These are phyloP conservation scores for Acrocera orbiculus DNA, from an alignment of 2,888 invertebrate species.

Conservation along the genomic window DNA sequence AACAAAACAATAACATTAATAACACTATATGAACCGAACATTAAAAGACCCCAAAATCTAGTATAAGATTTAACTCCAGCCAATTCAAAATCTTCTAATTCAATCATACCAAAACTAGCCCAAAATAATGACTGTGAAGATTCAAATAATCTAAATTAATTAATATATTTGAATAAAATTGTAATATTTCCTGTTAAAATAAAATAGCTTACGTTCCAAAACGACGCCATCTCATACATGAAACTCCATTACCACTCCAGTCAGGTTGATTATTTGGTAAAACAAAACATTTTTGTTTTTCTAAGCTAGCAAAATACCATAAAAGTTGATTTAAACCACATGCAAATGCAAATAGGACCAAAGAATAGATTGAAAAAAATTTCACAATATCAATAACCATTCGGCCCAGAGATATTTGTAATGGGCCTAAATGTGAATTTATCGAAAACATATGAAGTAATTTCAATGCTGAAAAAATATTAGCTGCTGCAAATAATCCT, in stretches of 20 bases:
- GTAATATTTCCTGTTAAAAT: not conserved
- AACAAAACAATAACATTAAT: conserved; percentile 87
- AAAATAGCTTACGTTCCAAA: conserved; percentile 52
- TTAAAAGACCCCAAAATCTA: conserved; percentile 84
- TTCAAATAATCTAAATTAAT: conserved; percentile 77
- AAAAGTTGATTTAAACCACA: conserved; percentile 83
- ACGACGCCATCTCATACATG: conserved; percentile 73
- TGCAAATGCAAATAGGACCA: conserved; percentile 81
- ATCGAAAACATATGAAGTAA: conserved; percentile 83
- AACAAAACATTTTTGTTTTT: conserved; percentile 56
- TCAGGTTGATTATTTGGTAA: conserved; percentile 52
- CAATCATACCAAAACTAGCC: conserved; percentile 89
- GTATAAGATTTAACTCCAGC: conserved; percentile 78
- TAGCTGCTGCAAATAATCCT: conserved; percentile 86
- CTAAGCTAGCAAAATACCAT: conserved; percentile 85
- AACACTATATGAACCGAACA: conserved; percentile 91
- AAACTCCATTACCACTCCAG: conserved; percentile 56
- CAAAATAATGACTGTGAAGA: conserved; percentile 90
- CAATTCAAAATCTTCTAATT: conserved; percentile 72
- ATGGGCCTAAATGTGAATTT: conserved; percentile 79
- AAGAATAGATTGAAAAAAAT: conserved; percentile 76
- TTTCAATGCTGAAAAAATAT: conserved; percentile 84
- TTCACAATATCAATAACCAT: conserved; percentile 85
- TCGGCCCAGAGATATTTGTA: conserved; percentile 78
- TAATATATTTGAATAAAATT: not conserved